Evolutionary conservation across 2,888 invertebrate species (phyloP).

Genomic region (Spodoptera exigua): DNA sequence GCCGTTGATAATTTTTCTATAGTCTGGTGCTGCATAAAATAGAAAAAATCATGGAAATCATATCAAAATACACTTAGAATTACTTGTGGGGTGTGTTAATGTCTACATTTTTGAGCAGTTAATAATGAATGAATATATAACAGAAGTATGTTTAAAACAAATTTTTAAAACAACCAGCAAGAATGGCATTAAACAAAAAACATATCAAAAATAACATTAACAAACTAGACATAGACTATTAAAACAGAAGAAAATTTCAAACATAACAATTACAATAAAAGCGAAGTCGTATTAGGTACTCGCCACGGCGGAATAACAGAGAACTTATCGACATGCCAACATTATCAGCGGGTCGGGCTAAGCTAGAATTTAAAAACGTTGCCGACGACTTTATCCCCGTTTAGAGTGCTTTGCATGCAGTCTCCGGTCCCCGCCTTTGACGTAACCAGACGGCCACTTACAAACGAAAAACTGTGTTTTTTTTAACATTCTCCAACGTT

Average conservation of each 20-base stretch:
- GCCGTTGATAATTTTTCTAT: no score
- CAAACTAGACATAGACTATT: no score
- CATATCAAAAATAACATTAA: neutral
- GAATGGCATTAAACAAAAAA: no score
- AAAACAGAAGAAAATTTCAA: conserved; percentile 1
- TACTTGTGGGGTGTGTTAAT: no score
- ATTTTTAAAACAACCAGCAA: no score
- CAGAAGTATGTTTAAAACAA: no score
- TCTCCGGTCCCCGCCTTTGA: conserved; percentile 75
- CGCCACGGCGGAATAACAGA: conserved; percentile 45
- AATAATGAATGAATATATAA: no score
- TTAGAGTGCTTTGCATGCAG: conserved; percentile 73
- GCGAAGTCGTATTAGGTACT: conserved; percentile 46
- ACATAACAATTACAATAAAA: conserved; percentile 37
- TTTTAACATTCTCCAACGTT: conserved; percentile 68
- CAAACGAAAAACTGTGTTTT: conserved; percentile 75
- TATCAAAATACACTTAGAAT: no score
- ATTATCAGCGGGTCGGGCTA: conserved; percentile 63
- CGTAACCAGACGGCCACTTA: conserved; percentile 81
- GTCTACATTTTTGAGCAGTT: no score
- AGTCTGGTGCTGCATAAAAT: no score
- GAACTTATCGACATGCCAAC: conserved; percentile 65
- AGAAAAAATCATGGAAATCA: no score
- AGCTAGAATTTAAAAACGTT: conserved; percentile 73
- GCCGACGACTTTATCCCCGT: conserved; percentile 68